phyloP scores from a whole-genome alignment of 2,888 invertebrate genomes.

The Pristionchus mayeri region DNA sequence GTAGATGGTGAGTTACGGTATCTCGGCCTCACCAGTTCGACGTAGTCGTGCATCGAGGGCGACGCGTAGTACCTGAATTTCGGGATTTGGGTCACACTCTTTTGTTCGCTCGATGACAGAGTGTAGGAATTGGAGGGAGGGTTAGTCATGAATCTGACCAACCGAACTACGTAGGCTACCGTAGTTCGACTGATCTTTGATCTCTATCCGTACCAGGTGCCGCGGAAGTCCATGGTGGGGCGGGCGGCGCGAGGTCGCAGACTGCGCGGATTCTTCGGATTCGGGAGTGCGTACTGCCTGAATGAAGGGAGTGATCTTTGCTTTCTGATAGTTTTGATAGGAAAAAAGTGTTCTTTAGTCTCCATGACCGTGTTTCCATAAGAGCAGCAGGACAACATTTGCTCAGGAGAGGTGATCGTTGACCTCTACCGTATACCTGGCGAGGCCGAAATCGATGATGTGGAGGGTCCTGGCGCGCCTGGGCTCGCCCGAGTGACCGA shows the following conservation, averaged over 20 bases:
- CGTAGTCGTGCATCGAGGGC: conserved; percentile 54
- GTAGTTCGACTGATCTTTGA: background rate
- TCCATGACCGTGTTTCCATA: background rate
- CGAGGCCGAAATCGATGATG: conserved; percentile 48
- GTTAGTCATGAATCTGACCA: background rate
- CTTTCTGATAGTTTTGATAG: background rate
- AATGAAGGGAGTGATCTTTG: background rate
- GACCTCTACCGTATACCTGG: conserved; percentile 17
- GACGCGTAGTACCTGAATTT: conserved; percentile 56
- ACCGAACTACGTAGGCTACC: background rate
- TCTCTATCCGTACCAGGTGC: too few species aligned
- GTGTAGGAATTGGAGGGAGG: background rate
- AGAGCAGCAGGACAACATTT: background rate
- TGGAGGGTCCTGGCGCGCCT: conserved; percentile 28
- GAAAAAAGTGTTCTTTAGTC: background rate
- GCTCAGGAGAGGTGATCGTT: background rate
- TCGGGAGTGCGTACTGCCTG: background rate
- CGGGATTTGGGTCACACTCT: background rate
- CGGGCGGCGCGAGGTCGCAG: conserved; percentile 27
- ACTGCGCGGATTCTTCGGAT: background rate
- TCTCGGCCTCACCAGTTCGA: conserved; percentile 49
- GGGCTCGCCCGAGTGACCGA: conserved; percentile 35
- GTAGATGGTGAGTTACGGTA: background rate
- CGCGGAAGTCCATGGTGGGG: conserved; percentile 51
- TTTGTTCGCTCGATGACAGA: background rate